Conservation (phyloP, 2,888 invertebrate species). For the Yponomeuta evonymella region DNA sequence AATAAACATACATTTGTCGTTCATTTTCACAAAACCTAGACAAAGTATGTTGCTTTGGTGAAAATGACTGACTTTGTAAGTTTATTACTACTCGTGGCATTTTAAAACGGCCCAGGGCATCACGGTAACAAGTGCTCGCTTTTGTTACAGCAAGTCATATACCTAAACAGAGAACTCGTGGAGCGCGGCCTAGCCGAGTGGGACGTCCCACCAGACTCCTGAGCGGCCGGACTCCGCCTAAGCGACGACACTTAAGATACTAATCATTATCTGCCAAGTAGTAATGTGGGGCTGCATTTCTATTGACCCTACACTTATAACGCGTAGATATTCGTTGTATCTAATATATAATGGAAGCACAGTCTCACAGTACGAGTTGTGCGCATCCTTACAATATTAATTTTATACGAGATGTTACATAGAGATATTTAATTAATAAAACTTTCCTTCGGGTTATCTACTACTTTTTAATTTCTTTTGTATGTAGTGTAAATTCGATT, state of each 20-base stretch:
- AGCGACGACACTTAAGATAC: constrained; percentile 24
- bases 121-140: not conserved
- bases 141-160: constrained; percentile 82
- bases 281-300: constrained; percentile 60
- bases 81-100: too few species aligned
- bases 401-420: constrained; percentile 34
- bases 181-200: constrained; percentile 89
- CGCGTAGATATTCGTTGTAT: constrained; percentile 25
- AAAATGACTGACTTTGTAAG: too few species aligned
- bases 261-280: constrained; percentile 37
- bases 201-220: constrained; percentile 72
- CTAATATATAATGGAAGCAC: constrained; percentile 27
- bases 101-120: not conserved
- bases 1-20: too few species aligned
- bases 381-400: constrained; percentile 29
- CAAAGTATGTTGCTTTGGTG: too few species aligned
- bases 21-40: too few species aligned
- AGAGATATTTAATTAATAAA: constrained; percentile 15
- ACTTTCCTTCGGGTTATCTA: constrained; percentile 11
- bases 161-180: constrained; percentile 91
- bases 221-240: constrained; percentile 33
- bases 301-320: constrained; percentile 37
- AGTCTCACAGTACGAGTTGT: constrained; percentile 32
- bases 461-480: constrained; percentile 5
- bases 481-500: not conserved